Conservation (phyloP, 1,140 invertebrate species). For the Tribolium castaneum region DNA sequence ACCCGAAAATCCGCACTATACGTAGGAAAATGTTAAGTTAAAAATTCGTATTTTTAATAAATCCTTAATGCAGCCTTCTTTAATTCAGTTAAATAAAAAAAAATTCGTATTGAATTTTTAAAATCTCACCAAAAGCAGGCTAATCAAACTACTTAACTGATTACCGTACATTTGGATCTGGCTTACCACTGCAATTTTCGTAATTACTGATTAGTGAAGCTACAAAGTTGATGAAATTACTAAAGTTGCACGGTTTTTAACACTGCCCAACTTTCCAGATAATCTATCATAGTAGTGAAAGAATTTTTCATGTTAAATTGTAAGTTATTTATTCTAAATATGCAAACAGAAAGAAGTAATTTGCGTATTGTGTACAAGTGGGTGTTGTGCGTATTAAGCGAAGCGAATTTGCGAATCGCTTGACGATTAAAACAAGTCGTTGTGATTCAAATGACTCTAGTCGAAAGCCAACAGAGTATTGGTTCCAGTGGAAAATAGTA, state of each 20-base stretch:
- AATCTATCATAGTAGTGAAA: background rate
- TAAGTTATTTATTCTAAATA: no score
- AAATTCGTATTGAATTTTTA: background rate
- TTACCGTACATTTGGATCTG: background rate
- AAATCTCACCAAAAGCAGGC: background rate
- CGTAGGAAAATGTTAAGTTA: background rate
- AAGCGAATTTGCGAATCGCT: no score
- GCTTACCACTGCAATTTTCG: background rate
- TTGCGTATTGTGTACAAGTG: no score
- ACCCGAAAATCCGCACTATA: no score
- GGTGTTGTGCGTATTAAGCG: no score
- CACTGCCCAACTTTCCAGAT: background rate
- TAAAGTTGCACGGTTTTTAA: background rate
- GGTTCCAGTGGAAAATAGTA: no score
- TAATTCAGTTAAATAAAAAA: background rate
- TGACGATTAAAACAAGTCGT: no score
- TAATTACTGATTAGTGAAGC: background rate
- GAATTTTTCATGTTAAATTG: no score
- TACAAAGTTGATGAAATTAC: background rate
- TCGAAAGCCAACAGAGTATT: no score
- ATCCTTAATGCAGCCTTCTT: background rate
- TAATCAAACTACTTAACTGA: background rate
- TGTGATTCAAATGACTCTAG: no score
- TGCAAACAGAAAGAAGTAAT: no score
- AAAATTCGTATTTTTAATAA: no score